A percentile compares a stretch with the other conserved stretches of the same genome.
Evolutionary conservation across 2,797 vertebrate genomes (phyloP).

Genomic region (Hippocampus kuda): DNA sequence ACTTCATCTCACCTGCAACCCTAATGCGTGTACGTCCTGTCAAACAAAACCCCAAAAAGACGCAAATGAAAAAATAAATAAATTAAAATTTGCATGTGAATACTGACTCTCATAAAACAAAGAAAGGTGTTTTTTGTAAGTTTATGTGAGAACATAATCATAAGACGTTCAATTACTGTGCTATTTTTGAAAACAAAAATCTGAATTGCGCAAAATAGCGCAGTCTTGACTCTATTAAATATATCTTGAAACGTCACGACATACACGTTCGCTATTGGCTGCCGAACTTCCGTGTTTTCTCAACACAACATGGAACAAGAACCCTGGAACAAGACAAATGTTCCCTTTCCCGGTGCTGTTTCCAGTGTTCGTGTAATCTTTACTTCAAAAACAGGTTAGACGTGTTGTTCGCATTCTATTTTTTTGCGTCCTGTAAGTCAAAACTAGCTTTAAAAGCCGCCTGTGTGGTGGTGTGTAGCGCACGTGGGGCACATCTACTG

Average conservation of each 20-base stretch:
- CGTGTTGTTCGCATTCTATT: neutral
- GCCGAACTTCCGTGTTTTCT: constrained; percentile 13
- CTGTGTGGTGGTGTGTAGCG: neutral
- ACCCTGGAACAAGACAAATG: constrained; percentile 61
- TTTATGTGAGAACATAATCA: too few relatives aligned
- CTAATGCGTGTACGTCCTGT: too few relatives aligned
- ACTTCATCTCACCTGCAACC: too few relatives aligned
- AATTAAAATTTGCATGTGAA: too few relatives aligned
- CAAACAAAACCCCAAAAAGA: too few relatives aligned
- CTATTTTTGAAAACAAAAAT: neutral
- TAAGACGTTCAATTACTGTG: neutral
- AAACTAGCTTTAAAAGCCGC: neutral
- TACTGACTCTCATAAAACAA: too few relatives aligned
- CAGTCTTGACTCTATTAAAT: neutral
- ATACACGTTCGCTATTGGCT: constrained; percentile 31
- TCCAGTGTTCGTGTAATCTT: constrained; percentile 43
- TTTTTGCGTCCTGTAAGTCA: neutral
- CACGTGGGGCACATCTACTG: neutral
- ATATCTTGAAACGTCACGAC: constrained; percentile 15
- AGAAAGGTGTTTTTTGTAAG: too few relatives aligned
- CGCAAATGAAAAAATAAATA: too few relatives aligned
- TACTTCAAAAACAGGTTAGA: constrained; percentile 42
- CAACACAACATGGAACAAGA: constrained; percentile 53
- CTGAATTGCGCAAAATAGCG: neutral
- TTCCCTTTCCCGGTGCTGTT: constrained; percentile 52